phyloP scores from a whole-genome alignment of 2,888 invertebrate species.

The Phyllotreta cruciferae region DNA sequence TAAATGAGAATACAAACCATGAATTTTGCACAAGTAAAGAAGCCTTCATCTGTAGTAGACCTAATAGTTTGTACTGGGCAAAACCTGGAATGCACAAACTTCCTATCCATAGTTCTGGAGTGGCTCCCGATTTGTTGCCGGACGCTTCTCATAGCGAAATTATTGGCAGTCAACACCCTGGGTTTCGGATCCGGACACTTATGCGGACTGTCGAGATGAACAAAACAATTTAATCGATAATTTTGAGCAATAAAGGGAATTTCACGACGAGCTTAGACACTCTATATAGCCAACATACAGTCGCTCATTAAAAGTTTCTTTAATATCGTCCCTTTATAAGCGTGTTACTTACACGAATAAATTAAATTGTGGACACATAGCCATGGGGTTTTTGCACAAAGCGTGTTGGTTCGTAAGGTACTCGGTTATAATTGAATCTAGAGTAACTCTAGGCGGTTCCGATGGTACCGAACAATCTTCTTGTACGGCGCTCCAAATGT shows the following conservation, averaged over 20 bases:
- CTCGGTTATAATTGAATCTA: slow-evolving; percentile 94
- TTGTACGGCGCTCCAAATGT: slow-evolving; percentile 44
- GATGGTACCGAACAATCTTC: slow-evolving; percentile 48
- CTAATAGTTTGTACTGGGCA: slow-evolving; percentile 78
- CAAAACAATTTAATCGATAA: slow-evolving; percentile 41
- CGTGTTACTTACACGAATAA: slow-evolving; percentile 76
- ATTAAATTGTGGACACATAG: slow-evolving; percentile 96
- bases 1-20: slow-evolving; percentile 42
- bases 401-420: slow-evolving; percentile 97
- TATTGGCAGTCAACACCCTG: slow-evolving; percentile 70
- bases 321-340: neutral
- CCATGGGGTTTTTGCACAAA: slow-evolving; percentile 97
- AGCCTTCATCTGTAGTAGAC: slow-evolving; percentile 73
- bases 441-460: slow-evolving; percentile 65
- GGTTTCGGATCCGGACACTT: slow-evolving; percentile 91
- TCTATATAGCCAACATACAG: no score
- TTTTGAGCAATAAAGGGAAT: no score
- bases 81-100: slow-evolving; percentile 84
- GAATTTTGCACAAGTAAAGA: slow-evolving; percentile 70
- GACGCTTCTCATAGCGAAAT: slow-evolving; percentile 72
- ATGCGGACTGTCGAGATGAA: slow-evolving; percentile 91
- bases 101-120: slow-evolving; percentile 74
- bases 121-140: slow-evolving; percentile 65
- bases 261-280: no score
- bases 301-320: no score